phyloP scores from a whole-genome alignment of 2,888 invertebrate species.

The Plagiodera versicolora region DNA sequence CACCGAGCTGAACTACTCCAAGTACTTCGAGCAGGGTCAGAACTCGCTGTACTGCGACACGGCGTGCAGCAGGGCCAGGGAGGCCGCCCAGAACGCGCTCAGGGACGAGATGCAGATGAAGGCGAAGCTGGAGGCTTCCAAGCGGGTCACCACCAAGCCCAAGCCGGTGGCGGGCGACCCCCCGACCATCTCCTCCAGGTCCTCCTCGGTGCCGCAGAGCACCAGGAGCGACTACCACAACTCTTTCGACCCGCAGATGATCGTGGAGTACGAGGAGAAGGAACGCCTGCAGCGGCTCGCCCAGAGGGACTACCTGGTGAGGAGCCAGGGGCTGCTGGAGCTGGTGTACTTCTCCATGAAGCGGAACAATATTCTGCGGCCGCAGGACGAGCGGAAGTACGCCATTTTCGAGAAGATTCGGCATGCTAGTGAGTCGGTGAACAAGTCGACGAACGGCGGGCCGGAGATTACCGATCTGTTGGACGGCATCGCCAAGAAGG shows the following conservation, averaged over 20 bases:
- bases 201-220: conserved; percentile 27
- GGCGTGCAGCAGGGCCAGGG: conserved; percentile 75
- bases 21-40: conserved; percentile 74
- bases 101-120: conserved; percentile 67
- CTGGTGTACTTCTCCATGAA: conserved; percentile 70
- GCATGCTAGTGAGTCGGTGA: conserved; percentile 38
- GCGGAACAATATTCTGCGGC: conserved; percentile 66
- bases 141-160: conserved; percentile 52
- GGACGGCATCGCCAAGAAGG: conserved; percentile 43
- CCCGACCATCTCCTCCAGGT: conserved; percentile 12
- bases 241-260: conserved; percentile 68
- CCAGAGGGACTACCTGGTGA: conserved; percentile 69
- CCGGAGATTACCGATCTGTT: conserved; percentile 50
- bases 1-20: conserved; percentile 63
- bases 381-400: conserved; percentile 68
- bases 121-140: conserved; percentile 63
- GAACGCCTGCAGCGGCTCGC: conserved; percentile 66
- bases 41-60: conserved; percentile 76
- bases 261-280: conserved; percentile 72
- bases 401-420: conserved; percentile 59
- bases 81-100: conserved; percentile 71
- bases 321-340: conserved; percentile 71
- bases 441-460: conserved; percentile 36
- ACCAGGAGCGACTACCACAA: conserved; percentile 37
- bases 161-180: conserved; percentile 17